Evolutionary conservation across 2,888 invertebrate species (phyloP).

Genomic region (Tetranychus truncatus): DNA sequence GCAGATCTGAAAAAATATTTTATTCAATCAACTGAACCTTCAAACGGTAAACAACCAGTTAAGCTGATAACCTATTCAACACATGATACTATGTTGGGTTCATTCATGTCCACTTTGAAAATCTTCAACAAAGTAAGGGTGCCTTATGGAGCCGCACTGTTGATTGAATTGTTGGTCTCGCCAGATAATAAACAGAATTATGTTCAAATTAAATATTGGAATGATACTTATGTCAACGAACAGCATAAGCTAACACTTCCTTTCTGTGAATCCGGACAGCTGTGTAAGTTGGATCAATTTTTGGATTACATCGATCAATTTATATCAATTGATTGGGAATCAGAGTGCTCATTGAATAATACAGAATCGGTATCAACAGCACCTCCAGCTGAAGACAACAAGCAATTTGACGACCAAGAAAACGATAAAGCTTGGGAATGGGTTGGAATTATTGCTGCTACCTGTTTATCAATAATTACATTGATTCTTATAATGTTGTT

Average conservation of each 20-base stretch:
- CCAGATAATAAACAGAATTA: slow-evolving; percentile 7
- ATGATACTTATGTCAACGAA: slow-evolving; percentile 10
- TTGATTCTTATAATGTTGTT: neutral
- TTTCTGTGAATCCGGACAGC: neutral
- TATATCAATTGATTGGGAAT: neutral
- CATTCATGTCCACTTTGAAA: slow-evolving; percentile 14
- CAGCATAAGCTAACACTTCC: neutral
- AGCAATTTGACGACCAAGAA: neutral
- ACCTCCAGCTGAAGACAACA: neutral
- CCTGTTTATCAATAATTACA: neutral
- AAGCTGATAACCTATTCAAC: slow-evolving; percentile 14
- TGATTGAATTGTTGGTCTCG: slow-evolving; percentile 17
- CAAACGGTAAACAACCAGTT: neutral
- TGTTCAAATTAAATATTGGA: slow-evolving; percentile 13
- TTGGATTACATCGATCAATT: neutral
- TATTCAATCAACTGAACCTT: neutral
- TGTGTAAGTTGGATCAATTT: neutral
- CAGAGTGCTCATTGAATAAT: neutral
- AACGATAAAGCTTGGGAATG: neutral
- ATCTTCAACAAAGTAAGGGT: slow-evolving; percentile 12
- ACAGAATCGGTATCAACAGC: neutral
- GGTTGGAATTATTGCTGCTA: neutral
- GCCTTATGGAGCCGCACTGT: slow-evolving; percentile 13
- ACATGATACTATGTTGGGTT: slow-evolving; percentile 17
- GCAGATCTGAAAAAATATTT: neutral